Conservation (phyloP, 2,888 invertebrate genomes). For the Acholoe squamosa region DNA sequence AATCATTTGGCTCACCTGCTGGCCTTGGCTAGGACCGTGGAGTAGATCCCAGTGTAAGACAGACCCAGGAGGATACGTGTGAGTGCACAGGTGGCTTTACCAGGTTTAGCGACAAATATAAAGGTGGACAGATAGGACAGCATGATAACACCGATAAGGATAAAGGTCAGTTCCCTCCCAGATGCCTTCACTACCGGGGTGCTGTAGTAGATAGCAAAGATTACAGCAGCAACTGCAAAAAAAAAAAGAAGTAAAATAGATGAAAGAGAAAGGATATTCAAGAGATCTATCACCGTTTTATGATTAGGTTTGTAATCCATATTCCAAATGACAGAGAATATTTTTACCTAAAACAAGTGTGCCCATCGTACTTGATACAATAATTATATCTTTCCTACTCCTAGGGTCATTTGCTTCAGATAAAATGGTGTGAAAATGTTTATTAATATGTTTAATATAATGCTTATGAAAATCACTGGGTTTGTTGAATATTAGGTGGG, state of each 20-base stretch:
- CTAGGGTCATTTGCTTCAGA: too few relatives aligned
- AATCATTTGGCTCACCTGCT: slow-evolving; percentile 71
- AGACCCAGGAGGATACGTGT: slow-evolving; percentile 85
- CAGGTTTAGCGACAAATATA: slow-evolving; percentile 85
- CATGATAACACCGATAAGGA: slow-evolving; percentile 84
- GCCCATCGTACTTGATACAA: too few relatives aligned
- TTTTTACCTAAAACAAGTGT: background rate
- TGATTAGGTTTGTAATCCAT: too few relatives aligned
- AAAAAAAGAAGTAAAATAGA: too few relatives aligned
- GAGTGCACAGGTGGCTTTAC: slow-evolving; percentile 84
- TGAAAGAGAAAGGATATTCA: background rate
- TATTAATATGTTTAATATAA: too few relatives aligned
- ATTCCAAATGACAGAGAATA: too few relatives aligned
- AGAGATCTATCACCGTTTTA: background rate
- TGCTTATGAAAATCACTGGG: too few relatives aligned
- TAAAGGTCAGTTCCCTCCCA: slow-evolving; percentile 85
- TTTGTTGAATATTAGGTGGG: too few relatives aligned
- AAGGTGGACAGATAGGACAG: slow-evolving; percentile 85
- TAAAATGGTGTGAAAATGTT: too few relatives aligned
- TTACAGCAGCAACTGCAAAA: slow-evolving; percentile 78
- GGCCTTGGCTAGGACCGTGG: slow-evolving; percentile 86
- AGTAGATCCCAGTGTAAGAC: slow-evolving; percentile 85
- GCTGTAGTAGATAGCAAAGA: slow-evolving; percentile 85
- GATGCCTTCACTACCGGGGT: slow-evolving; percentile 86
- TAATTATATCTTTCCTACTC: too few relatives aligned